These are phyloP conservation scores for Melitaea athalia DNA, from an alignment of 2,888 invertebrate species.

Conservation along the genomic window DNA sequence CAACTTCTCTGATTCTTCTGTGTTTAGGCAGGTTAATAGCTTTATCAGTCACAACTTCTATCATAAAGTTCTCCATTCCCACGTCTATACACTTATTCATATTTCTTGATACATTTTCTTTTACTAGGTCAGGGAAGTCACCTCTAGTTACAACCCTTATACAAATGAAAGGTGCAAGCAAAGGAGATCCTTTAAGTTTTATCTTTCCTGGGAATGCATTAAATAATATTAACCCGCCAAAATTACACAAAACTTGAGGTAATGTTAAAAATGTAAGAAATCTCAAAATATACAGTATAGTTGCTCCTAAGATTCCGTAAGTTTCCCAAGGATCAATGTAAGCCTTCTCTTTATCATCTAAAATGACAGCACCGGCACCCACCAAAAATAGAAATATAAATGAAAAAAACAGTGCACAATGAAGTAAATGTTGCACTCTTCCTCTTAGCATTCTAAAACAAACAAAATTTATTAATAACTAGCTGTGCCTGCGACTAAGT, in stretches of 20 bases:
- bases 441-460: slow-evolving; percentile 83
- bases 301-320: slow-evolving; percentile 89
- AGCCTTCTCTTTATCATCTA: slow-evolving; percentile 80
- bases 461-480: slow-evolving; percentile 29
- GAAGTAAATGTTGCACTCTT: slow-evolving; percentile 89
- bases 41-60: slow-evolving; percentile 98
- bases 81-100: slow-evolving; percentile 93
- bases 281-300: slow-evolving; percentile 89
- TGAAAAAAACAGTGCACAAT: slow-evolving; percentile 88
- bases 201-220: slow-evolving; percentile 98
- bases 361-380: slow-evolving; percentile 84
- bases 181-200: slow-evolving; percentile 92
- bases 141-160: slow-evolving; percentile 97
- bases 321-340: slow-evolving; percentile 90
- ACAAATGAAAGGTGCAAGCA: slow-evolving; percentile 96
- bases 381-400: slow-evolving; percentile 90
- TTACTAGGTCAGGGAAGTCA: slow-evolving; percentile 95
- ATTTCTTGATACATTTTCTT: slow-evolving; percentile 92
- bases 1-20: slow-evolving; percentile 91
- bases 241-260: slow-evolving; percentile 94
- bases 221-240: slow-evolving; percentile 92
- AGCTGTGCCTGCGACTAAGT: no score
- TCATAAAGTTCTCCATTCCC: slow-evolving; percentile 96
- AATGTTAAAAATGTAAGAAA: slow-evolving; percentile 92
- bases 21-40: slow-evolving; percentile 89